Evolutionary conservation across 2,888 invertebrate genomes (phyloP).

Genomic region (Eupithecia tripunctaria): DNA sequence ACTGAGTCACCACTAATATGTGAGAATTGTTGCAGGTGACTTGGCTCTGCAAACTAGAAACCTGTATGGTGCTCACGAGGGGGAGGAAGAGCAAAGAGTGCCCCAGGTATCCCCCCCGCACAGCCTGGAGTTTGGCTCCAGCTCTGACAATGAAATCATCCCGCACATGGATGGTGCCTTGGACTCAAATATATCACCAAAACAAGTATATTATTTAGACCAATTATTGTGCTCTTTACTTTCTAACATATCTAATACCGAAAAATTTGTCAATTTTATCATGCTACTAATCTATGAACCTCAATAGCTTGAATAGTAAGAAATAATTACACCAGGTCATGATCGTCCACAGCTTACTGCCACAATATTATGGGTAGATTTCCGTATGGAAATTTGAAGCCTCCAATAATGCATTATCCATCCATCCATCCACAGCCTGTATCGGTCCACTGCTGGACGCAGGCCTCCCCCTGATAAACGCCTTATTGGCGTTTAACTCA

Average conservation of each 20-base stretch:
- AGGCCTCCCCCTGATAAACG: too few relatives aligned
- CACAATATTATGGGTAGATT: too few relatives aligned
- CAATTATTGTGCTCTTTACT: neutral
- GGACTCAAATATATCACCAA: slow-evolving; percentile 92
- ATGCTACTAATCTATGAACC: neutral
- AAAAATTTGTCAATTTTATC: neutral
- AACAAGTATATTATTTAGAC: slow-evolving; percentile 89
- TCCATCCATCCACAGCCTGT: too few relatives aligned
- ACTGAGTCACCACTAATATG: neutral
- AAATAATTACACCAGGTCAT: too few relatives aligned
- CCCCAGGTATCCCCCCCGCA: slow-evolving; percentile 91
- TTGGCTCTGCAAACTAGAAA: slow-evolving; percentile 77
- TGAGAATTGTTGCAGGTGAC: slow-evolving; percentile 62
- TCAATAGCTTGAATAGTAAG: neutral
- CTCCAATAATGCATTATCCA: too few relatives aligned
- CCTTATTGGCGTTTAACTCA: too few relatives aligned
- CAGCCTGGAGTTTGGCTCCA: slow-evolving; percentile 88
- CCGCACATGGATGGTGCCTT: slow-evolving; percentile 92
- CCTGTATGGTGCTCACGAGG: slow-evolving; percentile 77
- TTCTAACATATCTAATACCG: neutral
- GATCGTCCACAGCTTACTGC: too few relatives aligned
- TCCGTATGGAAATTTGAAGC: too few relatives aligned
- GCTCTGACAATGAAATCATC: slow-evolving; percentile 92
- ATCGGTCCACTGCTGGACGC: too few relatives aligned
- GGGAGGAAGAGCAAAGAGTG: slow-evolving; percentile 91